Percentiles rank a stretch among this genome's conserved stretches.
These are phyloP conservation scores for Phortica okadai DNA, from an alignment of 2,888 invertebrate genomes.

Conservation along the genomic window DNA sequence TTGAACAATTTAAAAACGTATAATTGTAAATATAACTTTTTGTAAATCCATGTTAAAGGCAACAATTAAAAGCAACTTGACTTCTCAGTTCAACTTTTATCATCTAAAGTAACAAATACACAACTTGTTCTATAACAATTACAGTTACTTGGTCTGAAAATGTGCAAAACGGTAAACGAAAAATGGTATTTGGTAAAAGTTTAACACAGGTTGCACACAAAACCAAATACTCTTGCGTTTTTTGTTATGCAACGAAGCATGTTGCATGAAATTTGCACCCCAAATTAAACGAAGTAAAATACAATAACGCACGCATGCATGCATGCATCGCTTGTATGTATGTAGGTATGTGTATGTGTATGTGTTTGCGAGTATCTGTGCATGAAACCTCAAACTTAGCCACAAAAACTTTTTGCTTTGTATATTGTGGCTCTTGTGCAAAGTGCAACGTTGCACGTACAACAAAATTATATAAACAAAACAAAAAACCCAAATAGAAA, in stretches of 20 bases:
- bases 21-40: too few relatives aligned
- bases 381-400: conserved; percentile 14
- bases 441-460: not conserved
- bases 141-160: not conserved
- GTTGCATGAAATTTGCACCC: conserved; percentile 11
- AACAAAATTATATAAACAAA: too few relatives aligned
- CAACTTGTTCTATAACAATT: too few relatives aligned
- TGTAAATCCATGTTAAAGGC: too few relatives aligned
- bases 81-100: too few relatives aligned
- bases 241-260: conserved; percentile 10
- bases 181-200: not conserved
- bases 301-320: conserved; percentile 1
- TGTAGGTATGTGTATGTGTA: not conserved
- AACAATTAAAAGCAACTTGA: too few relatives aligned
- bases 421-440: conserved; percentile 5
- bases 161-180: not conserved
- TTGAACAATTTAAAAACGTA: too few relatives aligned
- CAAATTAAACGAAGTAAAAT: not conserved
- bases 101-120: too few relatives aligned
- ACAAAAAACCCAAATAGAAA: too few relatives aligned
- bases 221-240: not conserved
- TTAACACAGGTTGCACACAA: not conserved
- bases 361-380: not conserved
- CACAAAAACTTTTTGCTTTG: conserved; percentile 10
- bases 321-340: not conserved